Evolutionary conservation across 2,797 vertebrate species (phyloP), one percentile per base, ranked within the genome.

Genomic region (Sandelia bainsii): DNA sequence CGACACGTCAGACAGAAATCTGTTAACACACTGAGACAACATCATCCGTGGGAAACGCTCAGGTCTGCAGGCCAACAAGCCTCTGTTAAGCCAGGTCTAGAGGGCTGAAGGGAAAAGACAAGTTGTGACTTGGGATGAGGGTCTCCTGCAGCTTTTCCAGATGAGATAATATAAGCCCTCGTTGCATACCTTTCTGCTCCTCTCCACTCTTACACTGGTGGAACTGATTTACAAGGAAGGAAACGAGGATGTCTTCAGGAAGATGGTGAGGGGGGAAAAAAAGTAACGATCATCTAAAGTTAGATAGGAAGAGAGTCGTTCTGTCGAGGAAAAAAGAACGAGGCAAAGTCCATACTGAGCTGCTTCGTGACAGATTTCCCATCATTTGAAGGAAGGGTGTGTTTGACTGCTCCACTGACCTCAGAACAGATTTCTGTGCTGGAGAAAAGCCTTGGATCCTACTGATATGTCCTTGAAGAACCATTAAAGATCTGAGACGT

Each of bases 81-180:
- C 72, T 80, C 73, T 70, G 57, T 82, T 76, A 80, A 82, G 80
- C 74, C 66, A 50, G 54, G 53, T 72, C 84, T 87, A 68, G 32
- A 72, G 73, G 66, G 72, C 69, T 84, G 60, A 22, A 40, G 61
- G 45, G 57, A 39, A n/a, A 49, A 72, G 85, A 82, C 92, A 84
- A 86, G 92, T 91, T 51, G 69, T 8, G 68, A 84, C 89, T 75
- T 75, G 86, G 83, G 75, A 72, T 49, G 57, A 78, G 62, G 63
- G 73, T 85, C 77, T 40, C 60, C 78, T 32, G 71, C 87, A 83
- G 89, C 92, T 75, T 84, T 90, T 84, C 77, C 79, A 83, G 62
- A 79, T 90, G 89, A 92, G 87, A 85, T 87, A 83, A 87, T 64
- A 52, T 32, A 0, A 76, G 37, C 32, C 27, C 75, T 80, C 62